Evolutionary conservation across 2,888 invertebrate species (phyloP), one percentile per base, ranked within the genome.

Genomic region (Agapetus fuscipes): DNA sequence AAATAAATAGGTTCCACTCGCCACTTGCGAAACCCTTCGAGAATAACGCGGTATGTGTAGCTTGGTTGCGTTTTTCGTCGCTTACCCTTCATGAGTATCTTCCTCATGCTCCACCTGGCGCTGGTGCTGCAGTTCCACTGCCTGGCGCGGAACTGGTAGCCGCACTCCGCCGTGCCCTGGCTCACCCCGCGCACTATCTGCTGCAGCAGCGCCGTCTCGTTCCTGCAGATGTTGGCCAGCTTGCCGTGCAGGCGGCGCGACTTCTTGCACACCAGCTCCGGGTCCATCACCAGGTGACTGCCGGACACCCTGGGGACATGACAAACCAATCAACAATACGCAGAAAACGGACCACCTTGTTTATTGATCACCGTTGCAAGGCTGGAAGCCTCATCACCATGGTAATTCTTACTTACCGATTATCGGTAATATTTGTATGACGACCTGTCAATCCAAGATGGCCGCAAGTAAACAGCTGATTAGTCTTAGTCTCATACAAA

Each of bases 111-210:
- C 50, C 80, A 73, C 51, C 83, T 74, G 46, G 81, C 75, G 1
- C 86, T 80, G 1, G 86, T 80, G 39, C 88, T 87, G 60, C 91
- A 91, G 61, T 91, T 91, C 91, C 90, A 91, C 59, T 84, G 72
- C 45, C 87, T 75, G 60, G 82, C 78, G 42, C 82, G 72, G 64
- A 91, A 90, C 68, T 90, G 90, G 61, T 81, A 77, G 51, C 87
- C 85, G 60, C 91, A 91, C 74, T 91, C 89, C 48, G 76, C 76
- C 51, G 87, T 85, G 16, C 85, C 89, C 46, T 85, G 68, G 52
- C 80, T 77, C 43, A 90, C 85, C 14, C 93, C 93, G 54, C 79
- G 78, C 39, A 81, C 76, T 56, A 93, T 88, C 64, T 89, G 85
- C 56, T 82, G 78, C 49, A 93, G 72, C 35, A 93, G 73, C 48